These are phyloP conservation scores for Sylvietta virens DNA, from an alignment of 2,113 vertebrate species.

Conservation along the genomic window DNA sequence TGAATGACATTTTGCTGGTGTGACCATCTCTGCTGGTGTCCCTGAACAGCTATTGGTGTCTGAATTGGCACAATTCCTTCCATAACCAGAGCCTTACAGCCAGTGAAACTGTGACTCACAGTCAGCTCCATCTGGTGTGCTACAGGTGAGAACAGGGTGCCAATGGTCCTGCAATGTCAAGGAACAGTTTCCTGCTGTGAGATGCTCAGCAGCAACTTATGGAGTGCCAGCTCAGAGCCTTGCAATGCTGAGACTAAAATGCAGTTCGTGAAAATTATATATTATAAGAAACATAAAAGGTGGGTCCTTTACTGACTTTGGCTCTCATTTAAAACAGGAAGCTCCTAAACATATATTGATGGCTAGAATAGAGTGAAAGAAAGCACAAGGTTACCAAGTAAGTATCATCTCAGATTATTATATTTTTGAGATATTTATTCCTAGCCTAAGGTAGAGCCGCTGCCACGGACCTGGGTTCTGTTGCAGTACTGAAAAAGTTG, in stretches of 20 bases:
- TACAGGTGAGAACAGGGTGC: not conserved
- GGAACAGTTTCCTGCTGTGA: not conserved
- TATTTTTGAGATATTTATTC: not conserved
- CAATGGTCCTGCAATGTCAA: not conserved
- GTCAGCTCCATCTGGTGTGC: not conserved
- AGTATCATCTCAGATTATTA: not conserved
- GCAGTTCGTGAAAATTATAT: not conserved
- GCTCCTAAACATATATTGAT: not conserved
- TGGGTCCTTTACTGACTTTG: not conserved
- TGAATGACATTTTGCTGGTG: not conserved
- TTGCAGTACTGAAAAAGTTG: not conserved
- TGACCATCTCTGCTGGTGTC: not conserved
- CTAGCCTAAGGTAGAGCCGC: not conserved
- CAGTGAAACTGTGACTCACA: not conserved
- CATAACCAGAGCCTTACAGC: not conserved
- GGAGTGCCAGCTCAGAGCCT: not conserved
- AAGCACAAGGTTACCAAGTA: not conserved
- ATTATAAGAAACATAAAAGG: not conserved
- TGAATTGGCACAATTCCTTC: not conserved
- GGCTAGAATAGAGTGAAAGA: not conserved
- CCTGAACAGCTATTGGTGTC: not conserved
- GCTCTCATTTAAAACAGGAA: not conserved
- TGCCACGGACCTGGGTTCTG: accelerated
- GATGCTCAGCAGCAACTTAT: not conserved
- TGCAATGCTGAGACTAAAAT: not conserved